Evolutionary conservation across 1,140 invertebrate genomes (phyloP).

Genomic region (Aporrectodea caliginosa): DNA sequence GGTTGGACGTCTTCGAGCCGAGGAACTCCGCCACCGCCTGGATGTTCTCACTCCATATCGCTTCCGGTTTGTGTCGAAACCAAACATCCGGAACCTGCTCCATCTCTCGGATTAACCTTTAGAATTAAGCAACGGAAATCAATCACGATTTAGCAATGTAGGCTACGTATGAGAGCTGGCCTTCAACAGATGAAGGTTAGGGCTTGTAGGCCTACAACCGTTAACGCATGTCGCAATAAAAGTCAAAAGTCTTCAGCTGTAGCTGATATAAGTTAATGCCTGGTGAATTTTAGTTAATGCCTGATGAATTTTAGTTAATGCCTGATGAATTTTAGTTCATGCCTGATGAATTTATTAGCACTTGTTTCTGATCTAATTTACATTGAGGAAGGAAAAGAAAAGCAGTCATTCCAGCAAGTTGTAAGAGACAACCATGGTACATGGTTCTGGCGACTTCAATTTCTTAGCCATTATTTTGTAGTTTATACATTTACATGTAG

Average conservation of each 20-base stretch:
- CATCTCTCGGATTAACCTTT: not conserved
- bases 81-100: not conserved
- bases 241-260: not conserved
- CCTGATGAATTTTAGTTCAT: no score
- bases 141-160: no score
- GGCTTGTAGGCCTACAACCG: not conserved
- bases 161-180: not conserved
- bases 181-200: not conserved
- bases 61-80: not conserved
- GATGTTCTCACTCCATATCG: slow-evolving; percentile 12
- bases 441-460: no score
- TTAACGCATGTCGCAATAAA: not conserved
- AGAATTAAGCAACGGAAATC: no score
- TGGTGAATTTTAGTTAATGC: not conserved
- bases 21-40: slow-evolving; percentile 1
- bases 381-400: no score
- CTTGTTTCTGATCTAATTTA: no score
- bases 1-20: not conserved
- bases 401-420: no score
- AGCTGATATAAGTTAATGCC: not conserved
- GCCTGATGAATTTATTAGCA: no score
- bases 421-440: no score
- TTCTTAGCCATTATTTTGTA: no score
- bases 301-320: no score
- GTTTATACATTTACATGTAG: no score